Evolutionary conservation across 2,888 invertebrate species (phyloP).

Genomic region (Aporophyla nigra): DNA sequence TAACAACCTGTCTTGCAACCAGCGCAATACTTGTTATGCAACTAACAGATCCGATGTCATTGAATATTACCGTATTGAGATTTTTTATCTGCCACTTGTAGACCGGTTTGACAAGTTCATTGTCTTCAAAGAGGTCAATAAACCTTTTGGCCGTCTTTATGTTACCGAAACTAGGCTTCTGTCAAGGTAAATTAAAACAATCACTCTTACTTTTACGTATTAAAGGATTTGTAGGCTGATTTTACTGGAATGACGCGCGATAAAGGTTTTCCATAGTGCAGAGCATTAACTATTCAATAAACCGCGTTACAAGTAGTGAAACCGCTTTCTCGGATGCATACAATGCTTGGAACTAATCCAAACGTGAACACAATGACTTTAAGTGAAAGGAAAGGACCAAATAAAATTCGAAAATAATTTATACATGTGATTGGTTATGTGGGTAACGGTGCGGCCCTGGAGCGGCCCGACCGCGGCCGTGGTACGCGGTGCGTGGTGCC

Average conservation of each 20-base stretch:
- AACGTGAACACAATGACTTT: conserved; percentile 62
- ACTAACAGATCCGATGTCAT: conserved; percentile 64
- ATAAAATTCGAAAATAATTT: conserved; percentile 63
- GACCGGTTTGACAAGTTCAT: conserved; percentile 84
- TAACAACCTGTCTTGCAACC: conserved; percentile 59
- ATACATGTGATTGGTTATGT: conserved; percentile 53
- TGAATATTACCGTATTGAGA: conserved; percentile 60
- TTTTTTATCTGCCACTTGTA: conserved; percentile 68
- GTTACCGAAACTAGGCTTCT: conserved; percentile 65
- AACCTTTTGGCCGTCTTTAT: conserved; percentile 75
- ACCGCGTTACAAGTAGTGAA: conserved; percentile 41
- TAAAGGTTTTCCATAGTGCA: conserved; percentile 14
- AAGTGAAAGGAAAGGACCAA: conserved; percentile 66
- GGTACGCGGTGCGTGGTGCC: conserved; percentile 21
- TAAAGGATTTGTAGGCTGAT: conserved; percentile 2
- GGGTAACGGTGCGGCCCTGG: conserved; percentile 70
- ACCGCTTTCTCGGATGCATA: conserved; percentile 65
- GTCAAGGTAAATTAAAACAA: conserved; percentile 68
- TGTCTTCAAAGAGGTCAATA: conserved; percentile 80
- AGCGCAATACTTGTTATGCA: conserved; percentile 70
- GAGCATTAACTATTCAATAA: conserved; percentile 43
- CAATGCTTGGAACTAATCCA: conserved; percentile 72
- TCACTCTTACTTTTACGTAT: conserved; percentile 73
- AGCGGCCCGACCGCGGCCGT: conserved; percentile 34
- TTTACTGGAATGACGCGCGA: conserved; percentile 3